These are phyloP conservation scores for Falco punctatus DNA, from an alignment of 2,113 vertebrate species.

Conservation along the genomic window DNA sequence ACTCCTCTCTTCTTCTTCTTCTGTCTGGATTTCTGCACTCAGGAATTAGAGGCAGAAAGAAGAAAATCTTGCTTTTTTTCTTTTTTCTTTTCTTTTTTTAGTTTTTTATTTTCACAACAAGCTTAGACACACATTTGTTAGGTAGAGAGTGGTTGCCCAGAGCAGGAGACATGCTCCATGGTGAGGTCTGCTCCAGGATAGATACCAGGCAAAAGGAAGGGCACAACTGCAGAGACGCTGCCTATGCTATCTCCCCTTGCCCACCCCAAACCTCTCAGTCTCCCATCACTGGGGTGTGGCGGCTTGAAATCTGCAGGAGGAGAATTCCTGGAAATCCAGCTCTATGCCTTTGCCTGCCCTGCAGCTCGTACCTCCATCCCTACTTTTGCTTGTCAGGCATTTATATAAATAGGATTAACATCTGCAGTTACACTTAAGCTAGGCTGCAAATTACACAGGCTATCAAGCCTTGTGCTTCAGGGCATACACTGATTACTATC, in stretches of 20 bases:
- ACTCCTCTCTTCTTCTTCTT: neutral
- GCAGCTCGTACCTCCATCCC: neutral
- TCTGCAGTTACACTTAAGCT: conserved; percentile 59
- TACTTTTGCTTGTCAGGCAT: conserved; percentile 40
- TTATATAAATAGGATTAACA: conserved; percentile 66
- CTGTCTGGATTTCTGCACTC: neutral
- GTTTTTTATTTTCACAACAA: neutral
- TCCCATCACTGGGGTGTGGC: neutral
- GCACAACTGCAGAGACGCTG: neutral
- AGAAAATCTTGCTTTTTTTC: neutral
- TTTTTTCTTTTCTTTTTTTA: neutral
- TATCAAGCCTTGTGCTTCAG: conserved; percentile 48
- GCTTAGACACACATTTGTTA: neutral
- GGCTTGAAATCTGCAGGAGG: neutral
- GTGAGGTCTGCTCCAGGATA: neutral
- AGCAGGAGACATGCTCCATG: neutral
- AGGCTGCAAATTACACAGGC: conserved; percentile 59
- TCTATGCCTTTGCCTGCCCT: neutral
- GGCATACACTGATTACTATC: conserved; percentile 44
- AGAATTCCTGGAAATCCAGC: neutral
- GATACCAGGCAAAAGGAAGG: neutral
- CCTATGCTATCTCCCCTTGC: neutral
- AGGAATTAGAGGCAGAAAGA: neutral
- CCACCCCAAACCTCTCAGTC: neutral
- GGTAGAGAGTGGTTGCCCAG: neutral